These are phyloP conservation scores for Venustaconcha ellipsiformis DNA, from an alignment of 1,140 invertebrate genomes.

Conservation along the genomic window DNA sequence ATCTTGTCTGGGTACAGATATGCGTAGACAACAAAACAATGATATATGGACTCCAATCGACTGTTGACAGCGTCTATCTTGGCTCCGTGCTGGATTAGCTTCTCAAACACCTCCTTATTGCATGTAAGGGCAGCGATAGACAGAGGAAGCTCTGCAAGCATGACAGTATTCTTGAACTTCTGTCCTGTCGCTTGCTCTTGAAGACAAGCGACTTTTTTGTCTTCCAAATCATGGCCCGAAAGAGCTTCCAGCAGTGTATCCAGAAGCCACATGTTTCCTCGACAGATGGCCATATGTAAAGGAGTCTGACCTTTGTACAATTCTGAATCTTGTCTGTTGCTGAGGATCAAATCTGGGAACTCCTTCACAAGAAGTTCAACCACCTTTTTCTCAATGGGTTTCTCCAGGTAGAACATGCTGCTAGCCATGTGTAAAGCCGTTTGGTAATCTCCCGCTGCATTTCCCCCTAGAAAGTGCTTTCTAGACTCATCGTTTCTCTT, in stretches of 20 bases:
- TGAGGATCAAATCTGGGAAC: constrained; percentile 30
- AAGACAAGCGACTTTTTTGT: constrained; percentile 22
- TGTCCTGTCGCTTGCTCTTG: constrained; percentile 35
- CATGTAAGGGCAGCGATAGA: constrained; percentile 47
- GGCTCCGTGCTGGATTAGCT: constrained; percentile 36
- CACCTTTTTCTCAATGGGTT: constrained; percentile 14
- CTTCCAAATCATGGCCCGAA: neutral
- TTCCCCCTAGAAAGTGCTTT: too few species aligned
- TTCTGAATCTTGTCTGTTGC: constrained; percentile 15
- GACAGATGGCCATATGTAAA: constrained; percentile 48
- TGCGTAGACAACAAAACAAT: constrained; percentile 1
- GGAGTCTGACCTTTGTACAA: constrained; percentile 47
- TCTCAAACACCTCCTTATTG: constrained; percentile 37
- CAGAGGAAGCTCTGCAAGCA: constrained; percentile 55
- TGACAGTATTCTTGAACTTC: constrained; percentile 46
- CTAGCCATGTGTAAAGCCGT: too few species aligned
- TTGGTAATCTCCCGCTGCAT: too few species aligned
- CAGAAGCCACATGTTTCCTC: constrained; percentile 39
- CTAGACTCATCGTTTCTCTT: too few species aligned
- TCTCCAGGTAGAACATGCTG: too few species aligned
- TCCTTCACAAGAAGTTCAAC: constrained; percentile 21
- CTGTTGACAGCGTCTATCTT: constrained; percentile 32
- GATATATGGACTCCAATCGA: constrained; percentile 5
- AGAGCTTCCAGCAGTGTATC: constrained; percentile 3
- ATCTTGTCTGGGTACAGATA: constrained; percentile 43